Percentiles rank a stretch among this genome's conserved stretches.
Conservation (phyloP, 1,140 invertebrate species). For the Lordiphosa stackelbergi region DNA sequence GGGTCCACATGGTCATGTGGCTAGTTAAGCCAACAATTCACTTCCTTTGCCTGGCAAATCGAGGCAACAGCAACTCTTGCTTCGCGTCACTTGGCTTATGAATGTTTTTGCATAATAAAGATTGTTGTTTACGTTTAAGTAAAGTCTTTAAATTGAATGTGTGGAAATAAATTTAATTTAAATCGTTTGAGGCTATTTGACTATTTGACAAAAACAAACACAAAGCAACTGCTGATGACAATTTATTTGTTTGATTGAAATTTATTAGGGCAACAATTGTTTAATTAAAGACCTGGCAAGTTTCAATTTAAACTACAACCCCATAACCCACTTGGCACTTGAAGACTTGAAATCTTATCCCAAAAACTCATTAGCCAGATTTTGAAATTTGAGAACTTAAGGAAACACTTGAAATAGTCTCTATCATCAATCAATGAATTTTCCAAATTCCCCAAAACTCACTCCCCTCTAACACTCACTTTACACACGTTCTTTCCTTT, state of each 20-base stretch:
- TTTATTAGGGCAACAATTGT: no score
- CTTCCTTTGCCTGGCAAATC: constrained; percentile 30
- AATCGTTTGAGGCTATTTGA: constrained; percentile 17
- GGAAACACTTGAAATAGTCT: no score
- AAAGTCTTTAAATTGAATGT: constrained; percentile 31
- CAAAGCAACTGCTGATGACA: constrained; percentile 35
- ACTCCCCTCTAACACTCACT: not conserved
- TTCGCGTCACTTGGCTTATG: constrained; percentile 29
- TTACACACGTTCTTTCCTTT: constrained; percentile 1
- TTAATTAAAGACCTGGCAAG: no score
- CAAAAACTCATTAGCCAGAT: no score
- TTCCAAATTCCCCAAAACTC: no score
- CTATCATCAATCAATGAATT: no score
- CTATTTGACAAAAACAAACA: constrained; percentile 4
- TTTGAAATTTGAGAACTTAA: no score
- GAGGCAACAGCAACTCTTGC: constrained; percentile 10
- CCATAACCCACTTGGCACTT: no score
- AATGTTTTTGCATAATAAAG: constrained; percentile 18
- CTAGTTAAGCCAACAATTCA: constrained; percentile 19
- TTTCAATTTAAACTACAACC: no score
- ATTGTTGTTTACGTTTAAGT: constrained; percentile 29
- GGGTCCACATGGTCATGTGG: constrained; percentile 3
- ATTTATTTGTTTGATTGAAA: constrained; percentile 47
- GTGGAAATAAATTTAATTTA: constrained; percentile 45
- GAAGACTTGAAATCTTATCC: no score